Evolutionary conservation across 2,888 invertebrate genomes (phyloP).

Genomic region (Eilema depressum): DNA sequence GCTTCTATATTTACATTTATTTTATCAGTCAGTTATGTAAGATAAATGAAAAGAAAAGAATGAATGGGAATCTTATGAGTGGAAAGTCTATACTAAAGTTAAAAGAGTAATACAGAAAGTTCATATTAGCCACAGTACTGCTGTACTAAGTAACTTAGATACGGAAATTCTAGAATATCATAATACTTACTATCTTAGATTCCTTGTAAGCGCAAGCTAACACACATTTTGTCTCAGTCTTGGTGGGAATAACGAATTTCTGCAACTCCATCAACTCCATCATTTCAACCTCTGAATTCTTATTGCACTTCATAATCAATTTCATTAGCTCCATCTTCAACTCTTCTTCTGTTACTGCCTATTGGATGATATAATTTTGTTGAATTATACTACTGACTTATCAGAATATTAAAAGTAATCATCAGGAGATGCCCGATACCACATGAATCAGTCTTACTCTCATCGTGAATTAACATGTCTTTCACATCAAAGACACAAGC

Average conservation of each 20-base stretch:
- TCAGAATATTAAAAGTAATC: too few species aligned
- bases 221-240: constrained; percentile 77
- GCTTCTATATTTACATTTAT: too few species aligned
- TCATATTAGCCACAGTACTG: background rate
- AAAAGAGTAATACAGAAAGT: too few species aligned
- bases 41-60: too few species aligned
- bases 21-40: too few species aligned
- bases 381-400: too few species aligned
- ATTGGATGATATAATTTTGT: background rate
- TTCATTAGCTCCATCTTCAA: constrained; percentile 66
- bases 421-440: too few species aligned
- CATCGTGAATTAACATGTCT: background rate
- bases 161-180: background rate
- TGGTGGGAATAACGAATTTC: constrained; percentile 67
- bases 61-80: too few species aligned
- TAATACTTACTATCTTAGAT: constrained; percentile 66
- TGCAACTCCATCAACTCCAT: constrained; percentile 67
- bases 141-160: background rate
- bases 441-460: too few species aligned
- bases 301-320: constrained; percentile 66
- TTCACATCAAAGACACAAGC: background rate
- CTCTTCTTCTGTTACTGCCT: constrained; percentile 72
- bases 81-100: too few species aligned
- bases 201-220: constrained; percentile 80
- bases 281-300: constrained; percentile 68